Evolutionary conservation across 2,797 vertebrate genomes (phyloP).

Genomic region (Lacerta bilineata): DNA sequence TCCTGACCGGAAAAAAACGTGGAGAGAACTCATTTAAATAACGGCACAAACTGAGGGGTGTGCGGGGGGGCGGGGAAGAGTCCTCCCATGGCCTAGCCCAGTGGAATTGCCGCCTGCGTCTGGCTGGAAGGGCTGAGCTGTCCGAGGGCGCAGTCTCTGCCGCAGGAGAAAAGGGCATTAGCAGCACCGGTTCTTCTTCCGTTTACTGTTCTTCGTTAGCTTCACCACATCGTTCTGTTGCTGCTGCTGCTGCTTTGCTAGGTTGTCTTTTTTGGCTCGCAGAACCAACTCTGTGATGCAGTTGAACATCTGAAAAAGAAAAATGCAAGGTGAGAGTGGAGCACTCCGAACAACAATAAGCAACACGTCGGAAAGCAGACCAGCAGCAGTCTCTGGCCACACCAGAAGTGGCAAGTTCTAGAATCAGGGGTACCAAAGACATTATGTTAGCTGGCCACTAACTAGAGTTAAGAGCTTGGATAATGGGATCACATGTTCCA

Average conservation of each 20-base stretch:
- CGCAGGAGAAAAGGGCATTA: slow-evolving; percentile 81
- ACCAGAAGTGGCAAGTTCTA: neutral
- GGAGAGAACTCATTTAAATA: slow-evolving; percentile 90
- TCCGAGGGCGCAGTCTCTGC: slow-evolving; percentile 77
- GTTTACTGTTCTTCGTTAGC: slow-evolving; percentile 98
- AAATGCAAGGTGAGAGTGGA: too few species aligned
- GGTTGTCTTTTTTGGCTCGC: slow-evolving; percentile 96
- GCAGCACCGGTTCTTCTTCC: slow-evolving; percentile 96
- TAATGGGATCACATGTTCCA: neutral
- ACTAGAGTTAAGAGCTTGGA: too few species aligned
- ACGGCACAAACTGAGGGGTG: slow-evolving; percentile 83
- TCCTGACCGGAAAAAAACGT: slow-evolving; percentile 82
- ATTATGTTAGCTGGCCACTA: neutral
- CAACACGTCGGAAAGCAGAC: neutral
- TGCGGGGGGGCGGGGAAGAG: slow-evolving; percentile 66
- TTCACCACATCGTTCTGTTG: slow-evolving; percentile 99
- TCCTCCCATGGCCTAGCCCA: slow-evolving; percentile 83
- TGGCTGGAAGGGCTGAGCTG: slow-evolving; percentile 77
- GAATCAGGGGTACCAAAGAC: neutral
- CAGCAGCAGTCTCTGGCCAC: neutral
- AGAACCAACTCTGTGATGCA: slow-evolving; percentile 99
- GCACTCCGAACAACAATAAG: too few species aligned
- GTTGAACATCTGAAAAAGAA: slow-evolving; percentile 94
- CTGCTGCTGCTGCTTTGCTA: slow-evolving; percentile 97
- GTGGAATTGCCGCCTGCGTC: slow-evolving; percentile 73